Evolutionary conservation across 2,797 vertebrate genomes (phyloP).

Genomic region (Pagetopsis macropterus): DNA sequence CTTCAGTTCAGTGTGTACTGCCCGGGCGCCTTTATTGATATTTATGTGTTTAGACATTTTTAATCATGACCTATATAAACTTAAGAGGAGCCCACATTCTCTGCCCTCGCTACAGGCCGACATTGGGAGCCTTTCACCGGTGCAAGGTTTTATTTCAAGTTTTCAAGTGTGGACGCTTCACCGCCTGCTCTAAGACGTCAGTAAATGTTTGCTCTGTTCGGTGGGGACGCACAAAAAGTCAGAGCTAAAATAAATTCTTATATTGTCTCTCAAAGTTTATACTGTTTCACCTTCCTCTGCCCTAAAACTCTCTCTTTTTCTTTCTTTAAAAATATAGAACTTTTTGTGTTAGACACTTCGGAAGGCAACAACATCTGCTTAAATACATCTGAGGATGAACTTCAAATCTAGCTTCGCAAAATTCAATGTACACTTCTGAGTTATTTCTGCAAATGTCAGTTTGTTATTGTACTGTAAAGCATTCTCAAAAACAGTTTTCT

Average conservation of each 20-base stretch:
- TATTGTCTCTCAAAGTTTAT: slow-evolving; percentile 49
- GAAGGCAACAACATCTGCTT: too few relatives aligned
- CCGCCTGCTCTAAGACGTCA: slow-evolving; percentile 58
- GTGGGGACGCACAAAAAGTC: slow-evolving; percentile 59
- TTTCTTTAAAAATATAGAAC: too few relatives aligned
- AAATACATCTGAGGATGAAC: neutral
- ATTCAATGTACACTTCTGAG: neutral
- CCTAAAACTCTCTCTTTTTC: too few relatives aligned
- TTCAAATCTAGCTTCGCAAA: neutral
- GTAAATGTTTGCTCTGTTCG: slow-evolving; percentile 77
- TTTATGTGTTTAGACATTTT: slow-evolving; percentile 78
- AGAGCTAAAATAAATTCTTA: slow-evolving; percentile 38
- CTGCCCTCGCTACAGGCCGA: slow-evolving; percentile 68
- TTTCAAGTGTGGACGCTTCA: slow-evolving; percentile 40
- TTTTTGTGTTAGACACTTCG: neutral
- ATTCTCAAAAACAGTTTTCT: slow-evolving; percentile 36
- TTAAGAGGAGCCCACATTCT: slow-evolving; percentile 68
- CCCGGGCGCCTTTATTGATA: slow-evolving; percentile 68
- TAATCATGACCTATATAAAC: slow-evolving; percentile 79
- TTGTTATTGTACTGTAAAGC: slow-evolving; percentile 31
- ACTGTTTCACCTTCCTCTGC: neutral
- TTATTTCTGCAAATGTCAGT: slow-evolving; percentile 28
- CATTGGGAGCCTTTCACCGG: slow-evolving; percentile 74
- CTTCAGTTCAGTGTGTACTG: slow-evolving; percentile 36
- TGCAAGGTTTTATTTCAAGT: slow-evolving; percentile 69